Evolutionary conservation across 2,888 invertebrate species (phyloP).

Genomic region (Amphimallon solstitiale): DNA sequence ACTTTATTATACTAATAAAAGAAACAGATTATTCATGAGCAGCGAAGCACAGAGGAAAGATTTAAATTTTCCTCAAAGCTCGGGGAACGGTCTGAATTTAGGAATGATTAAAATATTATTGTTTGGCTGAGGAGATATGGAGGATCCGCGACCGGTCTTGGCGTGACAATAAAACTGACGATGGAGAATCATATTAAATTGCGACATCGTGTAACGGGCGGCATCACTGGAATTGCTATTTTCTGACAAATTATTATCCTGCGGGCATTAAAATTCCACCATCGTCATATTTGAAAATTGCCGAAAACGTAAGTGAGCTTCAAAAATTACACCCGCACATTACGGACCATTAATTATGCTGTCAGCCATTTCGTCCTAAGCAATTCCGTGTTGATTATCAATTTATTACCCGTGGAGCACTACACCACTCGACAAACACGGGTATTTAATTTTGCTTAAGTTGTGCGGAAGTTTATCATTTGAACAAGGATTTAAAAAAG

Average conservation of each 20-base stretch:
- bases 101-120: constrained; percentile 5
- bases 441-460: too few species aligned
- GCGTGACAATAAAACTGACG: not conserved
- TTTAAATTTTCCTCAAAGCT: not conserved
- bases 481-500: too few species aligned
- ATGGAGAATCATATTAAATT: not conserved
- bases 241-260: constrained; percentile 29
- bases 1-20: too few species aligned
- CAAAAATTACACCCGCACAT: constrained; percentile 29
- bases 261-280: constrained; percentile 12
- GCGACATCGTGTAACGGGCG: constrained; percentile 9
- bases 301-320: constrained; percentile 22
- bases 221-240: constrained; percentile 1
- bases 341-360: constrained; percentile 31
- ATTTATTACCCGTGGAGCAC: too few species aligned
- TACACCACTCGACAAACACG: too few species aligned
- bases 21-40: not conserved
- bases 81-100: not conserved
- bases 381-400: too few species aligned
- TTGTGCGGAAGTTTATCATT: too few species aligned
- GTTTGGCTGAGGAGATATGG: not conserved
- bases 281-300: constrained; percentile 23
- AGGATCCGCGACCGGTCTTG: not conserved
- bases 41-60: not conserved
- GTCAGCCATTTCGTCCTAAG: constrained; percentile 3